Base-by-base conservation (phyloP, 2,888 invertebrate species). In the Harmothoe impar region DNA sequence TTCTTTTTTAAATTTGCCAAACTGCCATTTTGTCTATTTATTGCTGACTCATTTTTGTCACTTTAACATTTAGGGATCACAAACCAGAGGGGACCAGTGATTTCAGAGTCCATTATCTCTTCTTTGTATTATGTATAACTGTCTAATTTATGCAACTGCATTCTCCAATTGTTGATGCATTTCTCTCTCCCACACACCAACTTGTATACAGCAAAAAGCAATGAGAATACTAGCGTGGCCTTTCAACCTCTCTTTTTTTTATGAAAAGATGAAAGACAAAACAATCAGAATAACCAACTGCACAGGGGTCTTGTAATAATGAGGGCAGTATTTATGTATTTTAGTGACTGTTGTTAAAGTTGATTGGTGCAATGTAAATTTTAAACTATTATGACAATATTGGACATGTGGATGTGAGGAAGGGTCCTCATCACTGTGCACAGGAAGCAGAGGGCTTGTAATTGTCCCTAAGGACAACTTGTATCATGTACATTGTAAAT, bases 401-500 rank as follows among this genome's bases (percentile, higher is more conserved):
- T 3, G 5, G 17, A 81, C 43, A 35, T 23, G 43, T 81, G 33
- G 35, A 33, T 23, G 81, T 33, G 5, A 43, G 43, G 43, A 5
- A 5, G 25, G 15, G 72, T 25, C 5, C 72, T 29, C 25, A 29
- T 72, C 31, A 31, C n/a, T 35, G 33, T 23, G 43, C 43, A 81
- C 81, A n/a, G 35, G 7, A 81, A 81, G 81, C 81, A 81, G 0
- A 23, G 81, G 15, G 43, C 81, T 43, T 72, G 72, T 72, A 72
- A 29, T 25, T 72, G 15, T 29, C 72, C 81, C 81, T 15, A 81
- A 81, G 81, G 81, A 12, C 43, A 43, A 81, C 3, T 33, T 43
- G 81, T 81, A 81, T 81, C 43, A 20, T 81, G 81, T 81, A 81
- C 81, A 81, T 81, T 81, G 81, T 81, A 81, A 81, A 81, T 81